phyloP scores from a whole-genome alignment of 2,797 vertebrate genomes.

The Limosa lapponica region DNA sequence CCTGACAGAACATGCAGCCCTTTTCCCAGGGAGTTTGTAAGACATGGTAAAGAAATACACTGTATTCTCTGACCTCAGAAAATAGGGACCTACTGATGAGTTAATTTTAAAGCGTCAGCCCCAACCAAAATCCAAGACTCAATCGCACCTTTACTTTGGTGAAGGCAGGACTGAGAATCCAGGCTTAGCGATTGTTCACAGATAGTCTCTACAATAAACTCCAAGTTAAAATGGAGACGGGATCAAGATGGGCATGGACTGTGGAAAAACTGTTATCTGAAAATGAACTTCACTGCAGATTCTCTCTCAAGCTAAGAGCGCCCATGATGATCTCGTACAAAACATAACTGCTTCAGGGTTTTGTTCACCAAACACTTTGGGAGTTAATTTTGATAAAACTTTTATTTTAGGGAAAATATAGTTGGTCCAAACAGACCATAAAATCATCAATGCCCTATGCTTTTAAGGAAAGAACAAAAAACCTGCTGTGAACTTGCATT shows the following conservation, averaged over 20 bases:
- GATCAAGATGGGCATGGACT: not conserved
- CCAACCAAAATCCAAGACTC: not conserved
- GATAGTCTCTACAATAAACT: not conserved
- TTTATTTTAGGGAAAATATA: not conserved
- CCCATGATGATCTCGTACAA: not conserved
- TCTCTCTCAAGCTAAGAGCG: not conserved
- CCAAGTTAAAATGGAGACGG: not conserved
- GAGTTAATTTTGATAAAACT: not conserved
- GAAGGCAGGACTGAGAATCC: not conserved
- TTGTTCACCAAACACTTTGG: not conserved
- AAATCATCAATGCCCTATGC: not conserved
- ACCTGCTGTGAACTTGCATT: not conserved
- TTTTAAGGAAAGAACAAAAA: not conserved
- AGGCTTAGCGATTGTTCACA: not conserved
- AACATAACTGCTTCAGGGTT: not conserved
- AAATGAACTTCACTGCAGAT: not conserved
- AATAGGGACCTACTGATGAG: not conserved
- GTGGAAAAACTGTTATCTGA: not conserved
- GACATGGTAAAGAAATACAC: not conserved
- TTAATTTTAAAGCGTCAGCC: conserved; percentile 13
- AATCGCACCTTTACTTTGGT: not conserved
- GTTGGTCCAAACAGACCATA: not conserved
- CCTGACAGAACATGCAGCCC: not conserved
- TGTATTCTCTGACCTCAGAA: not conserved
- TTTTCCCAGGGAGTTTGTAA: not conserved